phyloP scores from a whole-genome alignment of 2,888 invertebrate genomes.

The Perizoma flavofasciatum region DNA sequence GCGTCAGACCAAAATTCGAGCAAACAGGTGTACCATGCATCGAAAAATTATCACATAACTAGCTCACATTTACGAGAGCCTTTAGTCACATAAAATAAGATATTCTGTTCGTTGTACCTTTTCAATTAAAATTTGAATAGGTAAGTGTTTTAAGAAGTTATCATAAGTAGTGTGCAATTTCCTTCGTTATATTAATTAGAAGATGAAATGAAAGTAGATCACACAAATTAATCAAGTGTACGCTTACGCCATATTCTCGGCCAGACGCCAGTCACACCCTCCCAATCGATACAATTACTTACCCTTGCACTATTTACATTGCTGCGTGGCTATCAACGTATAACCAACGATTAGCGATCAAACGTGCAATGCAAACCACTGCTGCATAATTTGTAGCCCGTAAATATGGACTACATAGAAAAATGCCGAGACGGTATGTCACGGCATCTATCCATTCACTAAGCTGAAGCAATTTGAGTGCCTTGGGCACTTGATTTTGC shows the following conservation, averaged over 20 bases:
- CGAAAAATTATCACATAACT: no score
- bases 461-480: constrained; percentile 53
- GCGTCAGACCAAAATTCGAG: no score
- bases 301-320: constrained; percentile 40
- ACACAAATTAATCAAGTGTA: constrained; percentile 66
- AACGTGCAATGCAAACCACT: constrained; percentile 42
- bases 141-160: no score
- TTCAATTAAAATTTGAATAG: no score
- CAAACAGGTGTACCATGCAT: no score
- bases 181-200: constrained; percentile 39
- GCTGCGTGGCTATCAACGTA: constrained; percentile 21
- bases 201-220: constrained; percentile 60
- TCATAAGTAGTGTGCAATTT: no score
- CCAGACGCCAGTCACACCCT: constrained; percentile 44
- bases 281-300: constrained; percentile 43
- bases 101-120: no score
- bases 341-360: not conserved
- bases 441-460: constrained; percentile 60
- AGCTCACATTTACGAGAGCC: no score
- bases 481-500: constrained; percentile 57
- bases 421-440: constrained; percentile 65
- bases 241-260: constrained; percentile 60
- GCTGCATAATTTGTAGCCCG: constrained; percentile 22
- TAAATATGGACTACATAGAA: constrained; percentile 48
- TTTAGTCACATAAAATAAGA: no score